These are phyloP conservation scores for Physella acuta DNA, from an alignment of 1,140 invertebrate genomes.

Conservation along the genomic window DNA sequence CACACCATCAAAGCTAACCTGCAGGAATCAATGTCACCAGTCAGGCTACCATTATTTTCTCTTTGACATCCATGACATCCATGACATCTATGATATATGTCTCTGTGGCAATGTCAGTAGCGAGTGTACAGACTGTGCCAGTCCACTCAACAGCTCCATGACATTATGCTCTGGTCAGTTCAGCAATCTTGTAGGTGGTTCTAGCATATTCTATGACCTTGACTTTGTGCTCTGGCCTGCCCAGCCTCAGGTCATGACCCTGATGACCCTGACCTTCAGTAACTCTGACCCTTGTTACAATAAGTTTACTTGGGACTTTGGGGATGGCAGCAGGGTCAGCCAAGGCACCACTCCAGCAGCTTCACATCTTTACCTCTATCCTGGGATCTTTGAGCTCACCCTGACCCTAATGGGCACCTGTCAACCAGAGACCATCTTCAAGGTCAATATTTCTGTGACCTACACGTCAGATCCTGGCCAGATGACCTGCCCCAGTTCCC, in stretches of 20 bases:
- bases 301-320: slow-evolving; percentile 17
- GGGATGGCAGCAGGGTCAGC: too few relatives aligned
- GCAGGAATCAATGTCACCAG: slow-evolving; percentile 16
- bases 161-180: not conserved
- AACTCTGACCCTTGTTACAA: not conserved
- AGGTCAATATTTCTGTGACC: too few relatives aligned
- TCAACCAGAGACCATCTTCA: too few relatives aligned
- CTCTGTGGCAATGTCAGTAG: not conserved
- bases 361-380: slow-evolving; percentile 13
- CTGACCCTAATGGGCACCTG: too few relatives aligned
- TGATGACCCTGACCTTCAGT: not conserved
- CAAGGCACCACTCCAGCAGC: slow-evolving; percentile 4
- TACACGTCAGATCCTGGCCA: not conserved
- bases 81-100: slow-evolving; percentile 12
- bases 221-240: not conserved
- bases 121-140: slow-evolving; percentile 4
- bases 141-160: not conserved
- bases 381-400: not conserved
- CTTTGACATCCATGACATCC: slow-evolving; percentile 6
- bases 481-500: not conserved
- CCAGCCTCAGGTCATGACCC: slow-evolving; percentile 6
- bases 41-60: slow-evolving; percentile 1
- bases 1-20: not conserved
- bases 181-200: slow-evolving; percentile 7
- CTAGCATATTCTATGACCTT: slow-evolving; percentile 12